Base-by-base conservation (phyloP, 1,140 invertebrate species). In the Drosophila pachea region DNA sequence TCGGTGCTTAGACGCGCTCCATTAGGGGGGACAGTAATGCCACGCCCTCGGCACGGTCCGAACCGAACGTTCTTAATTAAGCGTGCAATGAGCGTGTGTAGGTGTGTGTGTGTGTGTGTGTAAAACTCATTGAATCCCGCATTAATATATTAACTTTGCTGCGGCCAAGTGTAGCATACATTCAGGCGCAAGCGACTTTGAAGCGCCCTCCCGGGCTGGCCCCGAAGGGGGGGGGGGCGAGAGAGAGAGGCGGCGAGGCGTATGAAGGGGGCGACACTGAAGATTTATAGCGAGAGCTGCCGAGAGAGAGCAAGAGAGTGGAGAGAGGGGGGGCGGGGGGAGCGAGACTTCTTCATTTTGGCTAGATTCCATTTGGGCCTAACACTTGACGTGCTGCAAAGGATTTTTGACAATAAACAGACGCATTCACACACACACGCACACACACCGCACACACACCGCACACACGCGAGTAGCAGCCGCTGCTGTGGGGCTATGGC, bases 381-480 rank as follows among this genome's bases (percentile, higher is more conserved):
- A 62, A 35, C 60, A 56, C 47, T 55, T 54, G 45, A 40, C 33
- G 40, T 54, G 59, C 22, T 16, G 56, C 31, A 52, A 73, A 74
- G 72, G 72, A 74, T 74, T 76, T 76, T 76, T 68, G 66, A 76
- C 56, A 76, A 73, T 73, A 73, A 76, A 65, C 73, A 76, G 70
- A 73, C 52, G 66, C 70, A 49, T 63, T 55, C 12, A 52, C 29
- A 55, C 31, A 42, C 22, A 3, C 12, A 22, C 50, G 5, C 22
- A 38, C 7, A 22, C 5, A 22, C 31, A 1, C 48, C 22, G 42
- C 38, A 47, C 7, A 47, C 4, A 35, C 9, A 31, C 12, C 6
- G 36, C 7, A 2, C 14, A 42, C 49, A 31, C 36, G 35, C 2
- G 40, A 4, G 6, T 8, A 38, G 45, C 22, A 31, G 48, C 32